These are phyloP conservation scores for Stratiomys singularior DNA, from an alignment of 2,888 invertebrate species.

Conservation along the genomic window DNA sequence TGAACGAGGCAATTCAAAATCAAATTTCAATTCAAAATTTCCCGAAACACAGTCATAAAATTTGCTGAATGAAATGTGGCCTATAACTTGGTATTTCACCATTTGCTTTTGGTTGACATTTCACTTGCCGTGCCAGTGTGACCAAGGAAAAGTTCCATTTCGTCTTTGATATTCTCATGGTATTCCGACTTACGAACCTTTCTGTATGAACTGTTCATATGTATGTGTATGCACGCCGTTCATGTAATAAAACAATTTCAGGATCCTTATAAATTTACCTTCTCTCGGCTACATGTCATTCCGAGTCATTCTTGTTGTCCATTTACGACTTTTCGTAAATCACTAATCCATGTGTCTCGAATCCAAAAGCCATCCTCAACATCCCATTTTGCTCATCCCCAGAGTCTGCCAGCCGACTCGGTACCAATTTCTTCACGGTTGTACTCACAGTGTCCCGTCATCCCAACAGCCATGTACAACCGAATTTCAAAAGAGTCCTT, in stretches of 20 bases:
- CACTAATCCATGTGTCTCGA: constrained; percentile 40
- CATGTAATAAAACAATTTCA: constrained; percentile 41
- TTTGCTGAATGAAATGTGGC: constrained; percentile 8
- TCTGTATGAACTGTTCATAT: background rate
- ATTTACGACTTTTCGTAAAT: constrained; percentile 46
- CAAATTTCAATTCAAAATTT: constrained; percentile 27
- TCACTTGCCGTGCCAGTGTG: background rate
- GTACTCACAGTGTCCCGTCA: background rate
- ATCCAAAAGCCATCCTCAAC: constrained; percentile 29
- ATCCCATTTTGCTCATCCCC: background rate
- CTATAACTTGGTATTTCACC: background rate
- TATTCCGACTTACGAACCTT: background rate
- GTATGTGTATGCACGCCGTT: background rate
- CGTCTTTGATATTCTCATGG: background rate
- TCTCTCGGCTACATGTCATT: constrained; percentile 37
- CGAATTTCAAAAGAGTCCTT: constrained; percentile 7
- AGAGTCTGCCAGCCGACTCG: background rate
- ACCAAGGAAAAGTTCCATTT: background rate
- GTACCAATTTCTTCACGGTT: background rate
- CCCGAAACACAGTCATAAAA: constrained; percentile 26
- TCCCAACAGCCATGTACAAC: constrained; percentile 7
- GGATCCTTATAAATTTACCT: constrained; percentile 43
- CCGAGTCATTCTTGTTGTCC: constrained; percentile 45
- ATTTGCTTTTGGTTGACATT: background rate
- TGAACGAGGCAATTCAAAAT: constrained; percentile 5